Percentiles rank a stretch among this genome's conserved stretches.
phyloP scores from a whole-genome alignment of 2,113 vertebrate species.

The Callithrix jacchus region DNA sequence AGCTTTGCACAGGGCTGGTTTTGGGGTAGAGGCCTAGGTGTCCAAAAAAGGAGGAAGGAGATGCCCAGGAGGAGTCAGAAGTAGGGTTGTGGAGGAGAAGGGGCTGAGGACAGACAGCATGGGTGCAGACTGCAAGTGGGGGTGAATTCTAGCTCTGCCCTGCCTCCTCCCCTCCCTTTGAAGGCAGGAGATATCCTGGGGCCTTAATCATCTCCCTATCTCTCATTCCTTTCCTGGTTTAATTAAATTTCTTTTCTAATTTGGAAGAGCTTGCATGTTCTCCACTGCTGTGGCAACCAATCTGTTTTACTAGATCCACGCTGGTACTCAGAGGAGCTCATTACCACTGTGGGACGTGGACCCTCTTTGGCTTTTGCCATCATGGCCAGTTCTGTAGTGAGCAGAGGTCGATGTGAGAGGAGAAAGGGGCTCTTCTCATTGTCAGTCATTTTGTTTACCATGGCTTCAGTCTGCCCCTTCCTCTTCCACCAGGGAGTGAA shows the following conservation, averaged over 20 bases:
- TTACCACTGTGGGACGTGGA: neutral
- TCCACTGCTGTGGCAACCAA: neutral
- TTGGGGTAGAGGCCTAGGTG: neutral
- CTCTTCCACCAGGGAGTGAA: neutral
- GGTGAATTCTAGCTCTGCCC: neutral
- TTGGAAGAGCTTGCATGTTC: slow-evolving; percentile 45
- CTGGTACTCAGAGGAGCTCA: neutral
- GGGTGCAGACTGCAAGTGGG: neutral
- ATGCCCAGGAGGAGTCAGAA: neutral
- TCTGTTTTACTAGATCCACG: neutral
- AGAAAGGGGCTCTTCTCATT: neutral
- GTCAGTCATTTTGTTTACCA: neutral
- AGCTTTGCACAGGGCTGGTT: neutral
- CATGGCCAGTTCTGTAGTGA: neutral
- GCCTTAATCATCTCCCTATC: slow-evolving; percentile 45
- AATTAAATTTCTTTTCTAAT: slow-evolving; percentile 65
- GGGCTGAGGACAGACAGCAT: neutral
- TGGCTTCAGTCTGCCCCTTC: neutral
- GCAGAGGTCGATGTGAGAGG: neutral
- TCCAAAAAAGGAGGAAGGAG: neutral
- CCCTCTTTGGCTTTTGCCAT: neutral
- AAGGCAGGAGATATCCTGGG: neutral
- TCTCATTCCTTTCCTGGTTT: slow-evolving; percentile 47
- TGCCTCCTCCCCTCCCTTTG: neutral
- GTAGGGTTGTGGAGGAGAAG: neutral